Evolutionary conservation across 2,797 vertebrate species (phyloP).

Genomic region (Rhinophrynus dorsalis): DNA sequence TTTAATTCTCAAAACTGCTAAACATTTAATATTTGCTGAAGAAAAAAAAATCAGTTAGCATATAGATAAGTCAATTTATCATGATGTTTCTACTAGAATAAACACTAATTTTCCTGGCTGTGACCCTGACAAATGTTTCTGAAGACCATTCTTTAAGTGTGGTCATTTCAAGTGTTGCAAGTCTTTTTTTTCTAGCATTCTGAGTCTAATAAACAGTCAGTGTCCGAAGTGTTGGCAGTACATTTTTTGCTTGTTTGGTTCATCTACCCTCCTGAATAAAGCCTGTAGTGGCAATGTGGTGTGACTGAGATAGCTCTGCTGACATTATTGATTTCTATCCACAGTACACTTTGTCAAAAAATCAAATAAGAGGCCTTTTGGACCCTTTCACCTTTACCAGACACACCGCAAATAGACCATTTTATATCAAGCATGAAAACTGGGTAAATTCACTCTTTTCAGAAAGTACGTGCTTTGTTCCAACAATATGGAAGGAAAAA

Average conservation of each 20-base stretch:
- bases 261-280: constrained; percentile 82
- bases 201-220: constrained; percentile 88
- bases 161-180: constrained; percentile 79
- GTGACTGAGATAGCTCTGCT: constrained; percentile 78
- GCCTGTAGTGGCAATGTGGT: constrained; percentile 70
- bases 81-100: constrained; percentile 91
- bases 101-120: constrained; percentile 86
- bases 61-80: constrained; percentile 99
- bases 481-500: neutral
- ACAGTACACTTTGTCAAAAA: constrained; percentile 96
- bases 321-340: constrained; percentile 95
- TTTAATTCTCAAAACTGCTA: too few species aligned
- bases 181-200: constrained; percentile 73
- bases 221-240: constrained; percentile 92
- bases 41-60: constrained; percentile 81
- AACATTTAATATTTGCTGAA: too few species aligned
- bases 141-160: constrained; percentile 75
- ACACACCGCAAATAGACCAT: constrained; percentile 82
- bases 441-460: constrained; percentile 55
- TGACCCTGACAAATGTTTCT: constrained; percentile 91
- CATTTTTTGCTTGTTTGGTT: constrained; percentile 94
- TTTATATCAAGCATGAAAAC: constrained; percentile 72
- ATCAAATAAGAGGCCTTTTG: constrained; percentile 95
- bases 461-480: constrained; percentile 52
- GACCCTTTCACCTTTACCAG: constrained; percentile 96